Percentiles rank a stretch among this genome's conserved stretches.
Conservation (phyloP, 2,888 invertebrate species). For the Parochlus steinenii region DNA sequence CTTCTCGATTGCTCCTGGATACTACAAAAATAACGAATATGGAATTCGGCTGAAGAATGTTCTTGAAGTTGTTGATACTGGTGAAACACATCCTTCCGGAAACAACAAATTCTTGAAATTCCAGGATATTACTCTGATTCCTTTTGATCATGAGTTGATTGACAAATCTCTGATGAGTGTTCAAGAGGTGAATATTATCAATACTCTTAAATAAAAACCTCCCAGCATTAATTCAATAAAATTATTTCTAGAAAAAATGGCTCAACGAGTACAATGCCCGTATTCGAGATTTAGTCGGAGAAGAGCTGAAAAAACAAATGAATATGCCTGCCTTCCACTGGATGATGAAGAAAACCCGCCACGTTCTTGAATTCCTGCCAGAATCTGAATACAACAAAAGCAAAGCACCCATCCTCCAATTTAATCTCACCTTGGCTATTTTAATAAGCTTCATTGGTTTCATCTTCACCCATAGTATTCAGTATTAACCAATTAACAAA, state of each 20-base stretch:
- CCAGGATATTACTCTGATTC: slow-evolving; percentile 66
- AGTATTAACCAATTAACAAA: too few species aligned
- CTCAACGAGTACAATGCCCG: slow-evolving; percentile 61
- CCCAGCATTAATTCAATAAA: slow-evolving; percentile 2
- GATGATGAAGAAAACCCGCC: slow-evolving; percentile 68
- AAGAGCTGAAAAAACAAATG: slow-evolving; percentile 51
- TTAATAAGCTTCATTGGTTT: too few species aligned
- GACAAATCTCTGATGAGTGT: slow-evolving; percentile 55
- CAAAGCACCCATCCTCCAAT: neutral
- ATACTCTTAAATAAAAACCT: slow-evolving; percentile 2
- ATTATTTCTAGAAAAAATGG: slow-evolving; percentile 48
- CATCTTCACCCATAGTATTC: too few species aligned
- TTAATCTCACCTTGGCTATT: too few species aligned
- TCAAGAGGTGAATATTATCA: slow-evolving; percentile 48
- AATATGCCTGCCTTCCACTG: slow-evolving; percentile 59
- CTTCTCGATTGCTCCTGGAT: slow-evolving; percentile 72
- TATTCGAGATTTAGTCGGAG: slow-evolving; percentile 54
- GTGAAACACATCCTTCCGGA: slow-evolving; percentile 30
- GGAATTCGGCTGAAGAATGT: slow-evolving; percentile 81
- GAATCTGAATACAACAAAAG: slow-evolving; percentile 24
- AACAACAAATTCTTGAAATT: slow-evolving; percentile 55
- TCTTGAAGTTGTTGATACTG: slow-evolving; percentile 46
- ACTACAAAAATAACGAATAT: slow-evolving; percentile 67
- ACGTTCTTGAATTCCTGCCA: slow-evolving; percentile 39
- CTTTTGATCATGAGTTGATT: slow-evolving; percentile 75